A percentile compares a stretch with the other conserved stretches of the same genome.
phyloP scores from a whole-genome alignment of 2,113 vertebrate genomes.

The Odocoileus virginianus region DNA sequence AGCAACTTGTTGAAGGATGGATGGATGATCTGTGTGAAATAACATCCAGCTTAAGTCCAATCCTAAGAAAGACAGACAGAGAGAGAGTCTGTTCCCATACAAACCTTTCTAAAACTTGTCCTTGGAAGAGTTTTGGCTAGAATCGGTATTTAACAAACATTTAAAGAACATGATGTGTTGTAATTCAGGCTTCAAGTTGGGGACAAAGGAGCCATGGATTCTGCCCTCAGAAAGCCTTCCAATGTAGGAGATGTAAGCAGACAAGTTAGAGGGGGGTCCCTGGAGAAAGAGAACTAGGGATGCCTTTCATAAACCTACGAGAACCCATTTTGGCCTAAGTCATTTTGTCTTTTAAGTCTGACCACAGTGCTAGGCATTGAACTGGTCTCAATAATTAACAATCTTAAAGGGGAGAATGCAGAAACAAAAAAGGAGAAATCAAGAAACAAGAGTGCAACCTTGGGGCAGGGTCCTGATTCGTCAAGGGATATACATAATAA shows the following conservation, averaged over 20 bases:
- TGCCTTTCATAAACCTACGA: neutral
- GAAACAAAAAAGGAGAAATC: neutral
- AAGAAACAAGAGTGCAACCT: neutral
- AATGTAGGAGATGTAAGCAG: neutral
- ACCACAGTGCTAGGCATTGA: neutral
- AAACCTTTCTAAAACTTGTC: neutral
- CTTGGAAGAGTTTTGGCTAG: neutral
- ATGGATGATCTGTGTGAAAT: neutral
- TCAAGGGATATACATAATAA: neutral
- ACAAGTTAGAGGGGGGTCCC: neutral
- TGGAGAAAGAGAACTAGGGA: neutral
- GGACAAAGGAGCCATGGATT: neutral
- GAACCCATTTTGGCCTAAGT: neutral
- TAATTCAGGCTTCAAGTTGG: neutral
- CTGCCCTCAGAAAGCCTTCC: neutral
- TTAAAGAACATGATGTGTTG: neutral
- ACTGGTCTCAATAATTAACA: neutral
- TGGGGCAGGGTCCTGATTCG: neutral
- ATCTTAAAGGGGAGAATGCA: neutral
- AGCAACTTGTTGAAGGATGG: neutral
- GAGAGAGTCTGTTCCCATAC: neutral
- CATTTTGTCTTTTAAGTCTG: neutral
- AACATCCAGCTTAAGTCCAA: neutral
- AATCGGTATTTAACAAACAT: neutral
- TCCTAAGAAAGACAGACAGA: neutral